Evolutionary conservation across 2,113 vertebrate genomes (phyloP).

Genomic region (Rutilus rutilus): DNA sequence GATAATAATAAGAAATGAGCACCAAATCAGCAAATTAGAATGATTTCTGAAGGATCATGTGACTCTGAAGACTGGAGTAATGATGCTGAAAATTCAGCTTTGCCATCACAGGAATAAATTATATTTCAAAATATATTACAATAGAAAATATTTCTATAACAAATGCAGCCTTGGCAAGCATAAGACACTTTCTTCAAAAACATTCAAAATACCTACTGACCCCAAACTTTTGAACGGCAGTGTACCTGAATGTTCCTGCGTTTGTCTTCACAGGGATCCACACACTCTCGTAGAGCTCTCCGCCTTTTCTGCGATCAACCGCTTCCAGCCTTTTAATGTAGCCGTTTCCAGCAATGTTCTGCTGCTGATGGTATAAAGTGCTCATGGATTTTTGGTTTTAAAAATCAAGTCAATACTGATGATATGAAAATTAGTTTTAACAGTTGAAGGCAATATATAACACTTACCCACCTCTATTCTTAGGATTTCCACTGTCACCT

Average conservation of each 20-base stretch:
- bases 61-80: background rate
- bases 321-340: slow-evolving; percentile 97
- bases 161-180: background rate
- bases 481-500: slow-evolving; percentile 97
- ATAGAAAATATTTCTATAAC: background rate
- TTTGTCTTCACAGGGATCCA: slow-evolving; percentile 79
- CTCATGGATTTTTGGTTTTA: background rate
- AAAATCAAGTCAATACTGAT: background rate
- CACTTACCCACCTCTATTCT: background rate
- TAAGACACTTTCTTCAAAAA: background rate
- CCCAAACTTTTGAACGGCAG: background rate
- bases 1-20: background rate
- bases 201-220: background rate
- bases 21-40: background rate
- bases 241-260: background rate
- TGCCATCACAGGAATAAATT: background rate
- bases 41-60: background rate
- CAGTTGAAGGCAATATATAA: background rate
- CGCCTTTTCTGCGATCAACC: slow-evolving; percentile 90
- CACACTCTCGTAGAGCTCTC: slow-evolving; percentile 94
- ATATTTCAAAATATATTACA: background rate
- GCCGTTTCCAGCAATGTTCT: slow-evolving; percentile 95
- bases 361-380: slow-evolving; percentile 83
- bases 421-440: background rate
- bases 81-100: background rate